Evolutionary conservation across 2,888 invertebrate genomes (phyloP).

Genomic region (Napeogenes inachia): DNA sequence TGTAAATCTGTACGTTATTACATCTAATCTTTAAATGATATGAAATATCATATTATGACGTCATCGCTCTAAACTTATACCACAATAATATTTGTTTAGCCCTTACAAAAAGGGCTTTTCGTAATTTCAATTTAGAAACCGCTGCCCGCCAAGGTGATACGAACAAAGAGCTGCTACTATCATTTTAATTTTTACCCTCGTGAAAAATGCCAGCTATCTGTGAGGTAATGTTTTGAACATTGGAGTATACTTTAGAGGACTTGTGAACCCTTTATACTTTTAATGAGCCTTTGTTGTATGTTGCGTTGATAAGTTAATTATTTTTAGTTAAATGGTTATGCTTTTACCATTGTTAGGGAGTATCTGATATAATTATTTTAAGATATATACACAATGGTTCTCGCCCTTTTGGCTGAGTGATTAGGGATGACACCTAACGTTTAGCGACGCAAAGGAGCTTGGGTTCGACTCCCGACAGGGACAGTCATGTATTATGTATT

Average conservation of each 20-base stretch:
- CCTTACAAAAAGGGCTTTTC: constrained; percentile 47
- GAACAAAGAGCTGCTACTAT: constrained; percentile 49
- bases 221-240: neutral
- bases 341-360: constrained; percentile 13
- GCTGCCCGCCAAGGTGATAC: constrained; percentile 45
- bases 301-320: constrained; percentile 7
- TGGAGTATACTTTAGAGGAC: neutral
- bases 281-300: neutral
- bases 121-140: constrained; percentile 54
- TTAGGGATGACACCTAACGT: no score
- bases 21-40: neutral
- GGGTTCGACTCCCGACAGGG: no score
- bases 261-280: constrained; percentile 1
- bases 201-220: constrained; percentile 9
- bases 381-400: no score
- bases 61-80: constrained; percentile 16
- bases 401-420: no score
- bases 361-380: constrained; percentile 2
- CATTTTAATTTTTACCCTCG: constrained; percentile 45
- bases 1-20: neutral
- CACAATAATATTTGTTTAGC: constrained; percentile 42
- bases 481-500: no score
- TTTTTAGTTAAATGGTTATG: neutral
- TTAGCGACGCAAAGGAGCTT: no score
- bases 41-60: neutral